Percentiles rank a stretch among this genome's conserved stretches.
These are phyloP conservation scores for Lagenorhynchus albirostris DNA, from an alignment of 2,113 vertebrate genomes.

Conservation along the genomic window DNA sequence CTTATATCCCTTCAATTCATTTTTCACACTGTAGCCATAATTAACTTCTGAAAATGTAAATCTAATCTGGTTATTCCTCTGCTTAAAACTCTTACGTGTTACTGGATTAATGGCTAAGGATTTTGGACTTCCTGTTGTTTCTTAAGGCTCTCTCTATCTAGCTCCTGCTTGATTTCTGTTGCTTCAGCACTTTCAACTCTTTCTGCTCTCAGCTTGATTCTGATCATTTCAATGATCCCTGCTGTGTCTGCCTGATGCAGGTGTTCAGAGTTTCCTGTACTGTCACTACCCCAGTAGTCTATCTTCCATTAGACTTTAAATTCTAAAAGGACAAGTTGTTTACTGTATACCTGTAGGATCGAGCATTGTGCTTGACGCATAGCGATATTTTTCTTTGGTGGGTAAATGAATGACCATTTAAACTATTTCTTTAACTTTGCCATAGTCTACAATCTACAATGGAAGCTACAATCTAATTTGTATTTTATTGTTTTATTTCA, in stretches of 20 bases:
- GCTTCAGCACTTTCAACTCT: rapidly evolving
- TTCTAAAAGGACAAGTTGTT: neutral
- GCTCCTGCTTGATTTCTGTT: neutral
- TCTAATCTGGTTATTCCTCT: neutral
- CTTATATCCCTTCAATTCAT: neutral
- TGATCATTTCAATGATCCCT: neutral
- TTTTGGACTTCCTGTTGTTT: neutral
- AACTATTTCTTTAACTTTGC: neutral
- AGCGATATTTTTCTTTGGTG: neutral
- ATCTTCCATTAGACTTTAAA: neutral
- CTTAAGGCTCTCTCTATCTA: neutral
- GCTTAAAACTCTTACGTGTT: neutral
- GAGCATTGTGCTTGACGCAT: no score
- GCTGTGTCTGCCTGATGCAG: rapidly evolving
- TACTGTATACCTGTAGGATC: rapidly evolving
- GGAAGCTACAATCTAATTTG: neutral
- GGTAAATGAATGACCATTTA: neutral
- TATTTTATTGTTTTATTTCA: neutral
- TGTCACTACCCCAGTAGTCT: neutral
- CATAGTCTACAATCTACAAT: no score
- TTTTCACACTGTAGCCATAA: neutral
- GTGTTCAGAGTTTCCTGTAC: neutral
- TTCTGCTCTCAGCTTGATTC: neutral
- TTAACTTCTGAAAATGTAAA: neutral
- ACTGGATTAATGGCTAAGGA: neutral